phyloP scores from a whole-genome alignment of 2,113 vertebrate genomes.

The Cyprinodon tularosa region DNA sequence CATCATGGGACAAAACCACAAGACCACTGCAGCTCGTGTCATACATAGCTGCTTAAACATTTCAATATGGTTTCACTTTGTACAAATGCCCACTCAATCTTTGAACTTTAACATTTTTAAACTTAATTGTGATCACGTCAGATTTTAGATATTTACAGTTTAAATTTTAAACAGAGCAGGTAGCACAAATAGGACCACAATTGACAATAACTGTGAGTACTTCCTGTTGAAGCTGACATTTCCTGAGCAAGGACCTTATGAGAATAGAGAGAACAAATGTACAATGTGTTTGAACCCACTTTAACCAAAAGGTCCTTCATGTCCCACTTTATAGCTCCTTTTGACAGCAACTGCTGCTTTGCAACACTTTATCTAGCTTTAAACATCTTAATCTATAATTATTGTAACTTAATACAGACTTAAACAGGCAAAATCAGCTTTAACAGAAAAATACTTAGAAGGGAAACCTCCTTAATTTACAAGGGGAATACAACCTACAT shows the following conservation, averaged over 20 bases:
- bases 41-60: neutral
- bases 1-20: constrained; percentile 61
- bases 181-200: neutral
- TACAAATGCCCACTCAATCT: neutral
- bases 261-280: neutral
- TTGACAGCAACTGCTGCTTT: neutral
- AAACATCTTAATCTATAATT: neutral
- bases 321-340: neutral
- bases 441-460: no score
- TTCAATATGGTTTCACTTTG: neutral
- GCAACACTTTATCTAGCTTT: neutral
- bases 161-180: neutral
- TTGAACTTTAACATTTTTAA: neutral
- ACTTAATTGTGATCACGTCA: neutral
- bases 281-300: neutral
- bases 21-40: constrained; percentile 4
- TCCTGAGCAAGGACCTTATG: neutral
- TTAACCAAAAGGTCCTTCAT: neutral
- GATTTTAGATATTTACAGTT: neutral
- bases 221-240: constrained; percentile 41
- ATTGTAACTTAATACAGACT: no score
- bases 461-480: no score
- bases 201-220: constrained; percentile 5
- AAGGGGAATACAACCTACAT: no score
- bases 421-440: no score